phyloP scores from a whole-genome alignment of 2,888 invertebrate genomes.

The Synergus gifuensis region DNA sequence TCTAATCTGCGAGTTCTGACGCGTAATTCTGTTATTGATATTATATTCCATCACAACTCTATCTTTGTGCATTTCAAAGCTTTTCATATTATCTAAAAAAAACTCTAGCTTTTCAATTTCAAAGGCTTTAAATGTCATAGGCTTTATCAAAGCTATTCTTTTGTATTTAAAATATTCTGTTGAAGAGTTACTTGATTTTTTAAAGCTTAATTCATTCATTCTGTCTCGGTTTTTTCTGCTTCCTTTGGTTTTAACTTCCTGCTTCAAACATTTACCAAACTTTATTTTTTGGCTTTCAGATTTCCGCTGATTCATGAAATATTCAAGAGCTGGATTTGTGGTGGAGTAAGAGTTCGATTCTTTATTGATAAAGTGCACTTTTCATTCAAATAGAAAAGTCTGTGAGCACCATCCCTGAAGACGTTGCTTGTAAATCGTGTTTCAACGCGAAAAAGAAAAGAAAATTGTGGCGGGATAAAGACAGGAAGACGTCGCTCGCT shows the following conservation, averaged over 20 bases:
- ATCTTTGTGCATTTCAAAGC: background rate
- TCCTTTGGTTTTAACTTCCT: too few relatives aligned
- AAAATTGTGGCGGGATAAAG: slow-evolving; percentile 11
- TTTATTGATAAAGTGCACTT: slow-evolving; percentile 32
- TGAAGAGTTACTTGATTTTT: too few relatives aligned
- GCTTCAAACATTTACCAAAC: background rate
- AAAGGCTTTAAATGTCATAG: too few relatives aligned
- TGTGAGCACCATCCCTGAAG: slow-evolving; percentile 13
- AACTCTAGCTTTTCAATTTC: background rate
- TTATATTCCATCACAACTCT: background rate
- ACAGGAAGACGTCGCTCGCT: slow-evolving; percentile 7
- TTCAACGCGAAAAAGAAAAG: background rate
- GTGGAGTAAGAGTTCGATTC: slow-evolving; percentile 1
- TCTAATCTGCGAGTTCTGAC: background rate
- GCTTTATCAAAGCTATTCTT: too few relatives aligned
- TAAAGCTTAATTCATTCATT: too few relatives aligned
- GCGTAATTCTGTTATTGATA: background rate
- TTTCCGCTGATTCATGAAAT: background rate
- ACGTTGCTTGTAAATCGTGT: slow-evolving; percentile 12
- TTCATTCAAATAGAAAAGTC: slow-evolving; percentile 7
- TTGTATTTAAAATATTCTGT: too few relatives aligned
- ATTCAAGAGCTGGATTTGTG: slow-evolving; percentile 14
- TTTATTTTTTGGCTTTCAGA: background rate
- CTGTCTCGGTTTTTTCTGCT: background rate
- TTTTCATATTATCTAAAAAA: background rate